Conservation (phyloP, 2,888 invertebrate genomes). For the Lycocerus yunnanus region DNA sequence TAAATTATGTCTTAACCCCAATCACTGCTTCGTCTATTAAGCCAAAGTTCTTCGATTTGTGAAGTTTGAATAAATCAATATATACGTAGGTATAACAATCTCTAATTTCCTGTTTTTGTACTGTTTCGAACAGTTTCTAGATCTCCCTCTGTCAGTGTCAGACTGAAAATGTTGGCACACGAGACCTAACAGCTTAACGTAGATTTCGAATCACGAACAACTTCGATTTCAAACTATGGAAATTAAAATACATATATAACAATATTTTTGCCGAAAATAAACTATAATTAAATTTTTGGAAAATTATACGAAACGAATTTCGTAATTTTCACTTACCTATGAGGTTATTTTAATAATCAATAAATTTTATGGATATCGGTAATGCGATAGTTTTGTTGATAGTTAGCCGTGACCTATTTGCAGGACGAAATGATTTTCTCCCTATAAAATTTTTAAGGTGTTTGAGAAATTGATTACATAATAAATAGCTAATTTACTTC, state of each 20-base stretch:
- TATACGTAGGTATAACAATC: neutral
- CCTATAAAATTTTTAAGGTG: neutral
- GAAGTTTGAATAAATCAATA: neutral
- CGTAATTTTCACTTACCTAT: too few relatives aligned
- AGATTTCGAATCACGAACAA: neutral
- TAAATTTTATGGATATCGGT: neutral
- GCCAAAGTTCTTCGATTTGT: neutral
- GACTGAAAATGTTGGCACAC: too few relatives aligned
- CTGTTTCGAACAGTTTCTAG: neutral
- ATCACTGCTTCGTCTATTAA: neutral
- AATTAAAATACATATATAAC: neutral
- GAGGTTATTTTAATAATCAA: neutral
- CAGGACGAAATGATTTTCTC: neutral
- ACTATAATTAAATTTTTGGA: too few relatives aligned
- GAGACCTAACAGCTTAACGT: neutral
- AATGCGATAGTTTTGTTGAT: neutral
- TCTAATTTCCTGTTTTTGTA: neutral
- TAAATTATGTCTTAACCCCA: neutral
- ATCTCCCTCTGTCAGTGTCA: neutral
- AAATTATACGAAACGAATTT: too few relatives aligned
- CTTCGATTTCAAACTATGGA: too few relatives aligned
- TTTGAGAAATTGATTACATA: neutral
- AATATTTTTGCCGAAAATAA: neutral
- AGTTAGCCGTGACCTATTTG: neutral
- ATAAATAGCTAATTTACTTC: neutral